Base-by-base conservation (phyloP, 1,140 invertebrate genomes). In the Brachystomella parvula region DNA sequence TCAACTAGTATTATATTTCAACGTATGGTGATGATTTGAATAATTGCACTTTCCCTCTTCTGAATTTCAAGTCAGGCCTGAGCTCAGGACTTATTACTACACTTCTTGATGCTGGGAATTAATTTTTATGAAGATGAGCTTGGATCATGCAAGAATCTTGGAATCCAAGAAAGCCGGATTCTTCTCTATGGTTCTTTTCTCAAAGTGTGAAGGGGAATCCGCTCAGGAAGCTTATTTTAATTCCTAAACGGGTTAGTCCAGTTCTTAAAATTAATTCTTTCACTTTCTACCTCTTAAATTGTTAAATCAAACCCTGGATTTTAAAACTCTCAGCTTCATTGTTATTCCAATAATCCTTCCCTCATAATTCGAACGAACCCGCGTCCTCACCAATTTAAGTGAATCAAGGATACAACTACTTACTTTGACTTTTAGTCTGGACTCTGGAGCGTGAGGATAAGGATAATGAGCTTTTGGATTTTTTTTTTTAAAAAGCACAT, bases 141-240 rank as follows among this genome's bases (percentile, higher is more conserved):
- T 24, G 49, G 21, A 9, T 17, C 49, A 53, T 53, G 49, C 49
- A 53, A 39, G 6, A 53, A 12, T 53, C 49, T n/a, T n/a, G 12
- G 21, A 24, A 17, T 53, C 49, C 49, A 3, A 6, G 12, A 19
- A 15, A 9, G 9, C 49, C 9, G n/a, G 24, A 19, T 53, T 53
- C 15, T 53, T 17, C 6, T 53, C 35, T n/a, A n/a, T n/a, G n/a
- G 35, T 9, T 39, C 19, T 39, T 39, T 6, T 9, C 24, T 53
- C 24, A 24, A 53, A 17, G 49, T 53, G 49, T 53, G 49, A 53
- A 53, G 49, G n/a, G 49, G 49, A 53, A 53, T 53, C 49, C 24
- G 49, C 49, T 53, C 49, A 53, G 24, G 49, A 53, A 53, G 49
- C 49, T 53, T 53, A 53, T 26, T 53, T 53, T 53, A 53, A 53